phyloP scores from a whole-genome alignment of 2,888 invertebrate genomes.

The Polydesmus complanatus region DNA sequence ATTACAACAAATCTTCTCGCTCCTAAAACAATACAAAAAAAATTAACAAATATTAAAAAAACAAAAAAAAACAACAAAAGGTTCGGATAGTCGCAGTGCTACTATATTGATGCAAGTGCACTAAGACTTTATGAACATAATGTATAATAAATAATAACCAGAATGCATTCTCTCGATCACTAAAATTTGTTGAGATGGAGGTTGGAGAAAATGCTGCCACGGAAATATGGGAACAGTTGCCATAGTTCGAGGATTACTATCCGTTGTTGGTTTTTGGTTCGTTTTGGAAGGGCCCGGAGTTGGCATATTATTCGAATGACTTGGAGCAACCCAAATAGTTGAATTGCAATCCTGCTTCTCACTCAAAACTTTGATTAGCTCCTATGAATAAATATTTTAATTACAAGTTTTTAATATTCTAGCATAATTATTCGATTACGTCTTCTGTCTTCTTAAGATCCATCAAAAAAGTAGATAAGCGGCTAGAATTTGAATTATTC shows the following conservation, averaged over 20 bases:
- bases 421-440: neutral
- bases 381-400: neutral
- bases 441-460: slow-evolving; percentile 1
- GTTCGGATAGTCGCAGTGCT: neutral
- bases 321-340: neutral
- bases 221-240: slow-evolving; percentile 35
- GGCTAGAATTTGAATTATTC: neutral
- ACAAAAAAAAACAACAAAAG: neutral
- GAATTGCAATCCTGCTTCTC: neutral
- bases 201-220: slow-evolving; percentile 61
- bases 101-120: neutral
- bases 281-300: neutral
- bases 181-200: slow-evolving; percentile 64
- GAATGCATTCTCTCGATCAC: slow-evolving; percentile 89
- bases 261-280: slow-evolving; percentile 19
- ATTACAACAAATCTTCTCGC: slow-evolving; percentile 81
- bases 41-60: neutral
- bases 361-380: neutral
- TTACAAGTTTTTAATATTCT: neutral
- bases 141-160: slow-evolving; percentile 29
- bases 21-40: slow-evolving; percentile 31
- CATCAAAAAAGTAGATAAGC: neutral
- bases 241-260: neutral
- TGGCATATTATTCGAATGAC: neutral
- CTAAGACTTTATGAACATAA: neutral